phyloP scores from a whole-genome alignment of 1,140 invertebrate species.

The Augochlora pura region DNA sequence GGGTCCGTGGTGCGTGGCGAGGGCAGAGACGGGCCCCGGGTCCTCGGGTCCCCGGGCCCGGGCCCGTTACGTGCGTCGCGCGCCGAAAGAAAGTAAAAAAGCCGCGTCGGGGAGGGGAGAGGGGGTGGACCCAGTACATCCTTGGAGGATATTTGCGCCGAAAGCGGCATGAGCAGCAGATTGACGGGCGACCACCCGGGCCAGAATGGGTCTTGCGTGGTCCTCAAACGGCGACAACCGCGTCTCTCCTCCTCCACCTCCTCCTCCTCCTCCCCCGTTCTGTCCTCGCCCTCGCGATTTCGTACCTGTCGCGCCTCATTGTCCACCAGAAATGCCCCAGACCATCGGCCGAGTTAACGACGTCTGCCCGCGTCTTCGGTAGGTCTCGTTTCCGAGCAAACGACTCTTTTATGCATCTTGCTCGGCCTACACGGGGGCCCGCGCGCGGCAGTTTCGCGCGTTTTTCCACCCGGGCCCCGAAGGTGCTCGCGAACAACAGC shows the following conservation, averaged over 20 bases:
- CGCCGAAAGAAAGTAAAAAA: constrained; percentile 40
- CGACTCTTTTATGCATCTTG: constrained; percentile 59
- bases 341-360: constrained; percentile 53
- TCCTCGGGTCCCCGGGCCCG: too few species aligned
- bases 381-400: constrained; percentile 62
- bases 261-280: constrained; percentile 35
- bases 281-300: constrained; percentile 35
- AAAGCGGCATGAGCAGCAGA: constrained; percentile 69
- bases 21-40: constrained; percentile 9
- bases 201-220: constrained; percentile 61
- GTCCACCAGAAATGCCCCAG: constrained; percentile 56
- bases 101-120: not conserved
- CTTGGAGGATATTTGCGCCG: constrained; percentile 68
- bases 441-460: not conserved
- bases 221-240: constrained; percentile 61
- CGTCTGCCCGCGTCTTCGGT: constrained; percentile 54
- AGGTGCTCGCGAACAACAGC: too few species aligned
- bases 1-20: constrained; percentile 17
- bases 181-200: constrained; percentile 71
- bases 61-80: constrained; percentile 47
- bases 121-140: constrained; percentile 59
- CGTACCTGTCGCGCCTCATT: constrained; percentile 54
- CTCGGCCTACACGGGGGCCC: constrained; percentile 32
- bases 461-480: not conserved
- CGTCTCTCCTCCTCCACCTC: constrained; percentile 6